Evolutionary conservation across 2,797 vertebrate species (phyloP), one percentile per base, ranked within the genome.

Genomic region (Taenioides sp.): DNA sequence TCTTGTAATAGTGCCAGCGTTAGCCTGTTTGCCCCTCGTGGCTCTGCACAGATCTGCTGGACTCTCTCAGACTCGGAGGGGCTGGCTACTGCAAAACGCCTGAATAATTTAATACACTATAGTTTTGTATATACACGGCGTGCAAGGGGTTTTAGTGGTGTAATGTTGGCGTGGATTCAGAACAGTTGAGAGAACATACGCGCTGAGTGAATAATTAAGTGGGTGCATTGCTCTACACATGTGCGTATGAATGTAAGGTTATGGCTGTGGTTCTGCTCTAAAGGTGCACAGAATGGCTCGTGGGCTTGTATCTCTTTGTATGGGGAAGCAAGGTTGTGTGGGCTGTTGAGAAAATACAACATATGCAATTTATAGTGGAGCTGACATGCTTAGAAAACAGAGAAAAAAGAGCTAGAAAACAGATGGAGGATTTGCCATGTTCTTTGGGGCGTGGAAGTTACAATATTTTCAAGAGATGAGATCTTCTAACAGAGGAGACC

Each of bases 31-130:
- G 22, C 73, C 74, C 65, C 77, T 65, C 3, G 60, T 49, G 64
- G 80, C 75, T 66, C 70, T 11, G 69, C 60, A 65, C 14, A 65
- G 28, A 74, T 80, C 63, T 71, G 77, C 78, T 69, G 73, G 71
- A 70, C 77, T 71, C 58, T 20, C 76, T 74, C 4, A 69, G 73
- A 58, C 58, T 73, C 63, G 2, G 9, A 47, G 49, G 65, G 70
- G 62, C 28, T 60, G 55, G 22, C 27, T 79, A 67, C 27, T 77
- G 59, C 71, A 69, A 73, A 47, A 79, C n/a, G 55, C 71, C 72
- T 89, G 80, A 87, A 90, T 87, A 83, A 88, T 85, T 89, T 63
- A 86, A 76, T 47, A 77, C 34, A 1, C 28, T 52, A 58, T 74
- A 69, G 54, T 69, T 78, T 79, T 69, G 65, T 61, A 20, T 76